Evolutionary conservation across 2,113 vertebrate species (phyloP).

Genomic region (Zosterops hypoxanthus): DNA sequence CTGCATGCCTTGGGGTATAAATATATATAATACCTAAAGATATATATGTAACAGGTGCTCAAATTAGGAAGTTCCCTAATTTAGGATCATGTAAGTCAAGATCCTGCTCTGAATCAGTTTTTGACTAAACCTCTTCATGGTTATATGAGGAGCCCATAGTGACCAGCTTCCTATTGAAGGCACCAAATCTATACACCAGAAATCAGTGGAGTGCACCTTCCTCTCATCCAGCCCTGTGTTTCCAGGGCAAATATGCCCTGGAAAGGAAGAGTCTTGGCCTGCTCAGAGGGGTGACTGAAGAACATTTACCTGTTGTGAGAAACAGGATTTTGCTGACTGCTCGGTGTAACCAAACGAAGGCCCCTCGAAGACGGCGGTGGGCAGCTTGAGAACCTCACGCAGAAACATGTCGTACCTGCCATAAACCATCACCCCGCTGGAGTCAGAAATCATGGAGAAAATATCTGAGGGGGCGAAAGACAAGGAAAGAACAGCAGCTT

Average conservation of each 20-base stretch:
- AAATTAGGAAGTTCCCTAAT: background rate
- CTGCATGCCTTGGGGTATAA: background rate
- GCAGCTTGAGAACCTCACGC: conserved; percentile 93
- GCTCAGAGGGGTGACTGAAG: background rate
- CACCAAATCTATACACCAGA: background rate
- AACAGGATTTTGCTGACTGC: conserved; percentile 91
- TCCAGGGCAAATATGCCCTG: background rate
- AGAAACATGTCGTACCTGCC: conserved; percentile 95
- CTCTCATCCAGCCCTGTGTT: background rate
- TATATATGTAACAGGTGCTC: background rate
- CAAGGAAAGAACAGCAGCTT: background rate
- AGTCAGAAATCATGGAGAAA: conserved; percentile 97
- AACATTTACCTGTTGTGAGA: conserved; percentile 88
- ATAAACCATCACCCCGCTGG: conserved; percentile 89
- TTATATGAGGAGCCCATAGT: background rate
- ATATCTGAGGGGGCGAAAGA: conserved; percentile 81
- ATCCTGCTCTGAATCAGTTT: background rate
- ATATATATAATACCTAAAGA: background rate
- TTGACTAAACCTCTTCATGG: background rate
- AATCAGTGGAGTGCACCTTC: background rate
- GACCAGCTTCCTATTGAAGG: background rate
- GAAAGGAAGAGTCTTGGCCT: background rate
- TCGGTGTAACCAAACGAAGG: conserved; percentile 97
- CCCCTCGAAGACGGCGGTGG: conserved; percentile 94
- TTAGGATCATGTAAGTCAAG: background rate